Evolutionary conservation across 2,797 vertebrate species (phyloP), one percentile per base, ranked within the genome.

Genomic region (Sciurus vulgaris): DNA sequence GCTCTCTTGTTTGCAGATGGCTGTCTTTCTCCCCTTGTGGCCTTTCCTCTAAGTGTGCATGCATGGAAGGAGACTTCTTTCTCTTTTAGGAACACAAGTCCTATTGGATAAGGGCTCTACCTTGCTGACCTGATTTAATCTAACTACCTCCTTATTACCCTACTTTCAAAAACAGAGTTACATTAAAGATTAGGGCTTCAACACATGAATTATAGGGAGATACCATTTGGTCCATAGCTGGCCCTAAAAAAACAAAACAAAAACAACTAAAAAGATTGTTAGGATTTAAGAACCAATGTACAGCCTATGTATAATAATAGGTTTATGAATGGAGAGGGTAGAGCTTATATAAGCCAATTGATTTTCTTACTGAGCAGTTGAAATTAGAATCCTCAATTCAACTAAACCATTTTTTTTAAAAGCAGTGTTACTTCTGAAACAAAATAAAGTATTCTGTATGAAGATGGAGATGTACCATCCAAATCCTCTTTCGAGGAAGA

Each of bases 291-390:
- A 96, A 67, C 22, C 51, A 65, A 67, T 51, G 24, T 30, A 33
- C 5, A 72, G 38, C 67, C 38, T 30, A 56, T 77, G 24, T 65
- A 13, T 69, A 81, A 15, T 67, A 65, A 51, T 5, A 38, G 10
- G 51, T 14, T 41, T 41, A 38, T 86, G 47, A 94, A 44, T 18
- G 13, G 65, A 76, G 30, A 93, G 15, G 26, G 26, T 69, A 6
- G 44, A 47, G 17, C 35, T 74, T 85, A 41, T 63, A 7, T 69
- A 91, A 94, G 49, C 26, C 7, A 4, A 81, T 33, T 72, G 15
- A 77, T 82, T 95, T 95, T 77, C 69, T 86, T 91, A 77, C 20
- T 28, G 33, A 77, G 47, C 26, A 61, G 47, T 88, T 96, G 51
- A 86, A 89, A 78, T 91, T 84, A 82, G 28, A 85, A 86, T 81